phyloP scores from a whole-genome alignment of 2,113 vertebrate genomes.

The Macroglossus sobrinus region DNA sequence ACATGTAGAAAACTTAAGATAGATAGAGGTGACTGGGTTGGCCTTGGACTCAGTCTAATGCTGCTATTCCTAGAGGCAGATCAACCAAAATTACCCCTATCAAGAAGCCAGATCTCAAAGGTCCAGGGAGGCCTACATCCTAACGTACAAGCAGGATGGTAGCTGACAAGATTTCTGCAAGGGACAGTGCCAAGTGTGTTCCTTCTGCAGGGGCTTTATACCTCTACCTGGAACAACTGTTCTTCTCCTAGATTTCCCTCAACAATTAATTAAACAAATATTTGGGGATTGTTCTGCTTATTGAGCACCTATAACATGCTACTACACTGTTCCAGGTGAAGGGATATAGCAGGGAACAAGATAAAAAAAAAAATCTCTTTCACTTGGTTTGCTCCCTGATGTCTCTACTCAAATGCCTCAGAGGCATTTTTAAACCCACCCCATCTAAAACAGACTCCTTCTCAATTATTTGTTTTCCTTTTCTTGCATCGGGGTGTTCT shows the following conservation, averaged over 20 bases:
- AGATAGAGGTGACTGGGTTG: accelerated
- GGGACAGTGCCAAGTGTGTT: neutral
- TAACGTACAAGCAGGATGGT: neutral
- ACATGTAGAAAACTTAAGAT: neutral
- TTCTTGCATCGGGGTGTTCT: neutral
- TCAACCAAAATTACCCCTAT: neutral
- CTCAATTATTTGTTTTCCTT: too few relatives aligned
- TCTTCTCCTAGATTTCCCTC: neutral
- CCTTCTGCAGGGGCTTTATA: neutral
- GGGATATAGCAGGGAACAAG: neutral
- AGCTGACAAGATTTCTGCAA: neutral
- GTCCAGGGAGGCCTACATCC: neutral
- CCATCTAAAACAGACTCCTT: neutral
- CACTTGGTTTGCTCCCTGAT: neutral
- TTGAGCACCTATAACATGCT: neutral
- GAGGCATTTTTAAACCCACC: neutral
- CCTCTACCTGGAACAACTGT: neutral
- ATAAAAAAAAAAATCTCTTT: neutral
- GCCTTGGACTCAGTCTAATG: neutral
- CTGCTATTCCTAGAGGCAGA: neutral
- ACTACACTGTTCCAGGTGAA: neutral
- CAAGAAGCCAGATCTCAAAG: neutral
- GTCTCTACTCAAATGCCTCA: neutral
- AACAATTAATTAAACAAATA: neutral
- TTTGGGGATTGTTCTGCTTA: neutral